Conservation (phyloP, 2,113 vertebrate species). For the Colaptes auratus region DNA sequence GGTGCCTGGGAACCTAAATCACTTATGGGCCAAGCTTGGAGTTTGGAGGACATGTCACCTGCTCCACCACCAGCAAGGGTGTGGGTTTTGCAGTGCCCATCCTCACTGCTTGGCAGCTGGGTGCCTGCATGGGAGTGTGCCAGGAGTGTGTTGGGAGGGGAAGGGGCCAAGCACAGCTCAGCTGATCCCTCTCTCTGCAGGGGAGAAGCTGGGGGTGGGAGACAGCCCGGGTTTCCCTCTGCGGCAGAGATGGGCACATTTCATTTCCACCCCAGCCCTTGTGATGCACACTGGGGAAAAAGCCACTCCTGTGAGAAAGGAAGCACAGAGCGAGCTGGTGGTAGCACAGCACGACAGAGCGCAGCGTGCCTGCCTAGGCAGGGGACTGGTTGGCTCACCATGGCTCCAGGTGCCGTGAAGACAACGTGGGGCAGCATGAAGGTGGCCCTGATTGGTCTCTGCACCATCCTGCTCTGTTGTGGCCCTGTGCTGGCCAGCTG, state of each 20-base stretch:
- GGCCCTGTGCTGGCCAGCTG: background rate
- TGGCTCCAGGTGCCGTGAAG: background rate
- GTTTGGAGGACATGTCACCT: background rate
- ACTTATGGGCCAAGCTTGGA: background rate
- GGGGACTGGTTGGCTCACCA: rapidly evolving
- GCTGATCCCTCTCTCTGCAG: background rate
- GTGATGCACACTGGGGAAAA: background rate
- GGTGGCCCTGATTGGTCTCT: background rate
- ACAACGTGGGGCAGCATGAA: background rate
- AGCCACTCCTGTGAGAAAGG: rapidly evolving
- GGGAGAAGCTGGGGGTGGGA: slow-evolving; percentile 11
- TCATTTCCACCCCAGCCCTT: slow-evolving; percentile 2
- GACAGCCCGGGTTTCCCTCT: slow-evolving; percentile 41
- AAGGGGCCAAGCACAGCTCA: background rate
- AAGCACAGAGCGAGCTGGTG: background rate
- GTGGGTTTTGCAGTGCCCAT: background rate
- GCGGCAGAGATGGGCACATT: background rate
- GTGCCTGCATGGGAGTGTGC: rapidly evolving
- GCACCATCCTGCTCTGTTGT: background rate
- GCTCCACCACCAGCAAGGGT: background rate
- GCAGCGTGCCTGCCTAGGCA: rapidly evolving
- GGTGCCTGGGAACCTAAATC: background rate
- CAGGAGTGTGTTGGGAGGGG: rapidly evolving
- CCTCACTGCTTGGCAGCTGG: rapidly evolving
- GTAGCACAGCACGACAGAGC: rapidly evolving